Evolutionary conservation across 2,113 vertebrate genomes (phyloP).

Genomic region (Lagopus muta): DNA sequence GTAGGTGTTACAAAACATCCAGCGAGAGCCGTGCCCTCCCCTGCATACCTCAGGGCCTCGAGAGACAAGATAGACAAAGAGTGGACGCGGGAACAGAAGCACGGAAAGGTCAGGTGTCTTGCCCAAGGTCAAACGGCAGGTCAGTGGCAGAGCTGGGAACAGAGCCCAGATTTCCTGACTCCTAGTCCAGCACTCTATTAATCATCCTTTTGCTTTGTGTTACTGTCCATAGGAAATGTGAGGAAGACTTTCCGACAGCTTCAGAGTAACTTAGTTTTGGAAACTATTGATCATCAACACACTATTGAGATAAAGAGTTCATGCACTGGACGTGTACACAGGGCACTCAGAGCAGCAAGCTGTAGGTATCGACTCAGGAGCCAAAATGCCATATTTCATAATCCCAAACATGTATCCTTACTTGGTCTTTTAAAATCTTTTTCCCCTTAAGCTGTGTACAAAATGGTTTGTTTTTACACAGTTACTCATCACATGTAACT

Average conservation of each 20-base stretch:
- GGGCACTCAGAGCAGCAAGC: background rate
- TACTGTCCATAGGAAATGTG: slow-evolving; percentile 60
- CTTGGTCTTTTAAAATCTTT: background rate
- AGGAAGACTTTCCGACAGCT: slow-evolving; percentile 24
- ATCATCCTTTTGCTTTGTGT: slow-evolving; percentile 54
- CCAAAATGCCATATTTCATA: background rate
- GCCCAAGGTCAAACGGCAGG: slow-evolving; percentile 61
- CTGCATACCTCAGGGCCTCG: slow-evolving; percentile 11
- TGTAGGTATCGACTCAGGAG: background rate
- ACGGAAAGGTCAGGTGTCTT: slow-evolving; percentile 56
- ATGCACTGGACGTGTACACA: background rate
- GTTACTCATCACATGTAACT: slow-evolving; percentile 6
- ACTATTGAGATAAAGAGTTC: slow-evolving; percentile 8
- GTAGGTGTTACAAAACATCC: slow-evolving; percentile 49
- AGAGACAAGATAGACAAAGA: slow-evolving; percentile 58
- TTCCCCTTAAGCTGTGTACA: background rate
- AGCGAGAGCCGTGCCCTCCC: background rate
- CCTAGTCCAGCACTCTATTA: slow-evolving; percentile 36
- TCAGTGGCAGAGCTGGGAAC: slow-evolving; percentile 62
- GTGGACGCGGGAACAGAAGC: slow-evolving; percentile 65
- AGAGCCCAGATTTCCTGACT: slow-evolving; percentile 46
- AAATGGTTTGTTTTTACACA: background rate
- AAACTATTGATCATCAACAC: slow-evolving; percentile 41
- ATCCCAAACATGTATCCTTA: background rate
- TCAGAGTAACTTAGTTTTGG: slow-evolving; percentile 49